phyloP scores from a whole-genome alignment of 1,140 invertebrate genomes.

The Musca domestica region DNA sequence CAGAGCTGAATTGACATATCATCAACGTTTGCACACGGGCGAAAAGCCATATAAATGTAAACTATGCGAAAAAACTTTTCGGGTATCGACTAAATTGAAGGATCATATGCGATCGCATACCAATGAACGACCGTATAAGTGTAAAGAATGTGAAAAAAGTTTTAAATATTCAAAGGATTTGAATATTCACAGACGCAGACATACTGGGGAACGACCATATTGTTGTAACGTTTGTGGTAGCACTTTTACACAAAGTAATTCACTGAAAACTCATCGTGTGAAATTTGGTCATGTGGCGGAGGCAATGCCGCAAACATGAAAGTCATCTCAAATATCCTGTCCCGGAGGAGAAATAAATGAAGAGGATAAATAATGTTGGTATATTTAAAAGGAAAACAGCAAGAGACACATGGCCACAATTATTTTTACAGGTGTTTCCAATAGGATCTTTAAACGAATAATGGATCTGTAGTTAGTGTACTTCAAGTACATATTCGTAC shows the following conservation, averaged over 20 bases:
- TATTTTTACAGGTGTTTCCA: no score
- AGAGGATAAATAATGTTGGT: no score
- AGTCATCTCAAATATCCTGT: no score
- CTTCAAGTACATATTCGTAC: no score
- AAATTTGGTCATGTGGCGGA: neutral
- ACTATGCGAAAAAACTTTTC: conserved; percentile 58
- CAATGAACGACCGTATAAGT: neutral
- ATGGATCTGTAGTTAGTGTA: no score
- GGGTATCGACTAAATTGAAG: conserved; percentile 59
- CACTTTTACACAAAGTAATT: conserved; percentile 10
- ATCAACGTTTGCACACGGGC: conserved; percentile 69
- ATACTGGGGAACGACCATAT: conserved; percentile 1
- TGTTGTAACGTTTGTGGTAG: conserved; percentile 1
- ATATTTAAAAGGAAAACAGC: no score
- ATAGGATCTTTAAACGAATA: no score
- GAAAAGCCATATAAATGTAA: conserved; percentile 61
- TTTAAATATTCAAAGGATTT: conserved; percentile 19
- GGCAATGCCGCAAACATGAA: neutral
- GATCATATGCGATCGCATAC: conserved; percentile 42
- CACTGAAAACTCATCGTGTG: neutral
- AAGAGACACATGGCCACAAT: no score
- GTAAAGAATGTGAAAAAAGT: conserved; percentile 3
- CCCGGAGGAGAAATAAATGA: no score
- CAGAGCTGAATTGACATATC: conserved; percentile 63
- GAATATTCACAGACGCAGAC: neutral